phyloP scores from a whole-genome alignment of 2,797 vertebrate species.

The Falco berigora region DNA sequence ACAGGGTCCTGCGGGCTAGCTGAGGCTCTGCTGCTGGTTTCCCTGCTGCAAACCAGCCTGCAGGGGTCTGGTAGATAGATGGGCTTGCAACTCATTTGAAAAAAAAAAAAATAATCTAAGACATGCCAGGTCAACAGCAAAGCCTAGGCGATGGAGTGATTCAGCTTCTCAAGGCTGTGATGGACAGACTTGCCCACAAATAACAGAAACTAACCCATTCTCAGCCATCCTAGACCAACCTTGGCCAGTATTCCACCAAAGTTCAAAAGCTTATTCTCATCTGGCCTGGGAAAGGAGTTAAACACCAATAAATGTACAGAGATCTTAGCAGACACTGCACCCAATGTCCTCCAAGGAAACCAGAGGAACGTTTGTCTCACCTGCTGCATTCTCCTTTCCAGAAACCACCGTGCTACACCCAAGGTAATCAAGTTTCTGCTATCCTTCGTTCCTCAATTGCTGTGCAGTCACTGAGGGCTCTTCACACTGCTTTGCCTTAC shows the following conservation, averaged over 20 bases:
- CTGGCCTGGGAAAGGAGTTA: neutral
- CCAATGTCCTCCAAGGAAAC: neutral
- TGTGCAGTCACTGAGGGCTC: neutral
- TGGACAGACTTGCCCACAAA: neutral
- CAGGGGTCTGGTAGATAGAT: neutral
- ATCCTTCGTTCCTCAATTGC: neutral
- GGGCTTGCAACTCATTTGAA: neutral
- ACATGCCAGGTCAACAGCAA: neutral
- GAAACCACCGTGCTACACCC: neutral
- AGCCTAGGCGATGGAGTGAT: neutral
- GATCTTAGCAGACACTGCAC: neutral
- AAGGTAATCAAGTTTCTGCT: neutral
- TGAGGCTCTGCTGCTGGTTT: neutral
- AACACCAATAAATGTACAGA: neutral
- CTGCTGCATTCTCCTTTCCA: neutral
- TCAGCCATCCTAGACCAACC: neutral
- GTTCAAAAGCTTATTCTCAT: neutral
- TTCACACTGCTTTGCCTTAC: neutral
- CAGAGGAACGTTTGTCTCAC: neutral
- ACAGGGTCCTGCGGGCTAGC: fast-evolving
- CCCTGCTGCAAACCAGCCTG: neutral
- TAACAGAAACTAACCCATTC: neutral
- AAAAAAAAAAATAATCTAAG: neutral
- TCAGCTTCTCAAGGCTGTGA: neutral
- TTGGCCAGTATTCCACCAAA: neutral